phyloP scores from a whole-genome alignment of 1,140 invertebrate genomes.

The Hestina assimilis region DNA sequence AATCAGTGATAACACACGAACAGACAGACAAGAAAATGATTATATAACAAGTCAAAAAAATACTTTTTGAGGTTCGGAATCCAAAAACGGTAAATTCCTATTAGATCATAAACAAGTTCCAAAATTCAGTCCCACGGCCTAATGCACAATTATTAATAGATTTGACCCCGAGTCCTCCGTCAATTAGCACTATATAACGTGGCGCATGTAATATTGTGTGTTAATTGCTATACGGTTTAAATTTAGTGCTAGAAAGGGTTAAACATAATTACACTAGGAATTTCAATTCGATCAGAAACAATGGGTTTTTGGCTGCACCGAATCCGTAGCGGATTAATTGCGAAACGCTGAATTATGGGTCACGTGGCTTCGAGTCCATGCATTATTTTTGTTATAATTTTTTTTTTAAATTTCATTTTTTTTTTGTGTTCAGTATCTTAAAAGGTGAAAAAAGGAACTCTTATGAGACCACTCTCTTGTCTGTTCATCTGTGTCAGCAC shows the following conservation, averaged over 20 bases:
- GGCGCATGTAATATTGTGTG: constrained; percentile 53
- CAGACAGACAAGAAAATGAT: too few species aligned
- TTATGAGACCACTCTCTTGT: too few species aligned
- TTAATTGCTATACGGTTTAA: constrained; percentile 62
- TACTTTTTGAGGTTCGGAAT: background rate
- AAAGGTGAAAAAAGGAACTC: too few species aligned
- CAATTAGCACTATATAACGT: constrained; percentile 59
- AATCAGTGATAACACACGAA: too few species aligned
- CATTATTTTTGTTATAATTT: too few species aligned
- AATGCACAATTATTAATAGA: constrained; percentile 56
- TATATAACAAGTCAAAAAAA: background rate
- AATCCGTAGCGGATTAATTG: constrained; percentile 40
- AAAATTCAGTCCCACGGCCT: constrained; percentile 29
- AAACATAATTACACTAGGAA: constrained; percentile 65
- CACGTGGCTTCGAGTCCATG: background rate
- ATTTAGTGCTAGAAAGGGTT: constrained; percentile 67
- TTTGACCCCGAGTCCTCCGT: constrained; percentile 47
- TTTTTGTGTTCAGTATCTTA: too few species aligned
- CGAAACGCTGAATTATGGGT: constrained; percentile 32
- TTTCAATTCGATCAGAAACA: constrained; percentile 57
- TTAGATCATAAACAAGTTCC: background rate
- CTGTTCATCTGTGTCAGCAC: too few species aligned
- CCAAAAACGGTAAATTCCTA: background rate
- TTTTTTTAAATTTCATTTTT: too few species aligned
- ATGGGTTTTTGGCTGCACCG: constrained; percentile 44